Conservation (phyloP, 2,888 invertebrate species). For the Drymonia ruficornis region DNA sequence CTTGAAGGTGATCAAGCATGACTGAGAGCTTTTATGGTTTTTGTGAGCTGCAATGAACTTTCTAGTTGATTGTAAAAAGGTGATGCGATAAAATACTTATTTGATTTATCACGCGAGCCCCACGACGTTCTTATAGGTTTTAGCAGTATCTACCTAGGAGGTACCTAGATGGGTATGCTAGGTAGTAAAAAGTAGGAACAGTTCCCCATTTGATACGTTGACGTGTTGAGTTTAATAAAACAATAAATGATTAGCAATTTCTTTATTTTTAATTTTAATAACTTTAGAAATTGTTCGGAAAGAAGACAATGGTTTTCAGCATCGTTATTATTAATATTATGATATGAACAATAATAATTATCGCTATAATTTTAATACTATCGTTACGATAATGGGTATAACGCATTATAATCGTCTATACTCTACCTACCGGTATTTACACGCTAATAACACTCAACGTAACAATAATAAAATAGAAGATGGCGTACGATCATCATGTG, state of each 20-base stretch:
- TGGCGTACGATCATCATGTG: conserved; percentile 46
- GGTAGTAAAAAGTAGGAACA: background rate
- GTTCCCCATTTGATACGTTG: background rate
- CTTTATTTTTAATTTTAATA: conserved; percentile 85
- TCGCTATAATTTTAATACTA: conserved; percentile 77
- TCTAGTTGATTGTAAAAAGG: conserved; percentile 1
- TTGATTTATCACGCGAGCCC: conserved; percentile 1
- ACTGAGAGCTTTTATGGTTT: conserved; percentile 7
- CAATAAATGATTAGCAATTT: conserved; percentile 79
- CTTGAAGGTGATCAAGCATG: conserved; percentile 1
- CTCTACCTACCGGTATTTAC: conserved; percentile 77
- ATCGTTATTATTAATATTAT: conserved; percentile 86
- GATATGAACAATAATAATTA: conserved; percentile 88
- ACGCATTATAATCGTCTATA: conserved; percentile 75
- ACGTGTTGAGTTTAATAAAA: conserved; percentile 55
- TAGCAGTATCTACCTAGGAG: too few species aligned
- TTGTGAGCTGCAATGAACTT: background rate
- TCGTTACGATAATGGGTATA: conserved; percentile 78
- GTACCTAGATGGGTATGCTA: too few species aligned
- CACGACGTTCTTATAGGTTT: background rate
- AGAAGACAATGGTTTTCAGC: conserved; percentile 88
- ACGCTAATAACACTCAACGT: conserved; percentile 64
- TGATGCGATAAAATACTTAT: background rate
- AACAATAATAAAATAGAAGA: conserved; percentile 60
- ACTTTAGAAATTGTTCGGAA: conserved; percentile 92